Conservation (phyloP, 2,888 invertebrate genomes). For the Steinernema carpocapsae region DNA sequence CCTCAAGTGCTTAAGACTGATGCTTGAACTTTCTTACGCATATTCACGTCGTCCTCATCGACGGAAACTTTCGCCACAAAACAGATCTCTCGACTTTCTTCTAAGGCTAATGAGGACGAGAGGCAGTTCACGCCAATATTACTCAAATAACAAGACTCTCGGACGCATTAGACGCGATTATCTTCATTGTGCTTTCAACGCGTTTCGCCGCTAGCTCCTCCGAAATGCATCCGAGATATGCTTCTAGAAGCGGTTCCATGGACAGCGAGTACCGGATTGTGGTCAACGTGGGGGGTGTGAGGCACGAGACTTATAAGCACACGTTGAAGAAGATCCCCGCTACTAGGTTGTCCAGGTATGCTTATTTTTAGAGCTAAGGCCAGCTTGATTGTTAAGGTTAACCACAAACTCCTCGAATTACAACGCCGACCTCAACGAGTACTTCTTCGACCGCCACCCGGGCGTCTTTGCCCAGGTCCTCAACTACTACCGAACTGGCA, state of each 20-base stretch:
- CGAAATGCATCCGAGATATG: too few species aligned
- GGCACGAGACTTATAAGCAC: conserved; percentile 75
- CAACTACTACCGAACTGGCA: conserved; percentile 81
- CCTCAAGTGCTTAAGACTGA: too few species aligned
- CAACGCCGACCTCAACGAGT: conserved; percentile 97
- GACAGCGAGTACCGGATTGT: conserved; percentile 90
- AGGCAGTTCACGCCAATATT: too few species aligned
- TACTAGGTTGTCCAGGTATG: conserved; percentile 75
- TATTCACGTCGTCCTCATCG: too few species aligned
- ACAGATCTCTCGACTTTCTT: too few species aligned
- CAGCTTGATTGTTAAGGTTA: conserved; percentile 72
- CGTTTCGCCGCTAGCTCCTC: too few species aligned
- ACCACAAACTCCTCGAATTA: conserved; percentile 96
- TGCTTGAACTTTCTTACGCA: too few species aligned
- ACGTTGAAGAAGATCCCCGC: conserved; percentile 87
- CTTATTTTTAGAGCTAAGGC: not conserved
- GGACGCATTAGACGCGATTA: too few species aligned
- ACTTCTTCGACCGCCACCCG: conserved; percentile 94
- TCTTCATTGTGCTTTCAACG: too few species aligned
- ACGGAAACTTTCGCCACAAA: too few species aligned
- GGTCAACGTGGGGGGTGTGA: conserved; percentile 89
- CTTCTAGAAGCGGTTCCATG: conserved; percentile 61
- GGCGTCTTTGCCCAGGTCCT: conserved; percentile 88
- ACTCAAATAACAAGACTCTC: too few species aligned
- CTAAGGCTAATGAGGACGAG: too few species aligned